Percentiles rank a stretch among this genome's conserved stretches.
Conservation (phyloP, 2,113 vertebrate genomes). For the Tachysurus fulvidraco region DNA sequence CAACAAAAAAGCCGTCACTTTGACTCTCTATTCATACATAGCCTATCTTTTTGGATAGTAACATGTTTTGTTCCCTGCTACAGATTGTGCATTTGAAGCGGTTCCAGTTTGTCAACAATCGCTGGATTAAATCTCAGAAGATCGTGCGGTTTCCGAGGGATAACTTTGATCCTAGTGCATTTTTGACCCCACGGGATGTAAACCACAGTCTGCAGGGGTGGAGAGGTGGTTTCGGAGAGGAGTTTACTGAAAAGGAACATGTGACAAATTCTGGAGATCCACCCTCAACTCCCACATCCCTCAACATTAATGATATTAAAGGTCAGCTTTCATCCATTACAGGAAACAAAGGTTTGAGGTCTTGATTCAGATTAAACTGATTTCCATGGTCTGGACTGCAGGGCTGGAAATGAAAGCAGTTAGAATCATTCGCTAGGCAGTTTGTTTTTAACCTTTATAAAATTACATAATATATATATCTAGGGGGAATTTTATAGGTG, state of each 20-base stretch:
- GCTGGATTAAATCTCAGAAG: constrained; percentile 92
- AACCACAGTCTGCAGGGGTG: constrained; percentile 64
- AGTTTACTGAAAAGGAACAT: constrained; percentile 17
- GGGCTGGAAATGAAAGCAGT: background rate
- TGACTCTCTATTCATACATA: background rate
- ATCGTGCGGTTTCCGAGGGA: constrained; percentile 87
- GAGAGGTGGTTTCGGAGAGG: constrained; percentile 64
- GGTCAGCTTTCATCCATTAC: constrained; percentile 61
- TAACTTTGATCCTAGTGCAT: constrained; percentile 86
- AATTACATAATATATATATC: background rate
- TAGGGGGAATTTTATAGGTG: background rate
- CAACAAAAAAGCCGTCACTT: background rate
- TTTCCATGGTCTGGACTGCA: background rate
- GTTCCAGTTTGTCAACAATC: constrained; percentile 87
- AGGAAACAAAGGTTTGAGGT: background rate
- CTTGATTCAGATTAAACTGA: background rate
- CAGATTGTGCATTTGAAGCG: constrained; percentile 87
- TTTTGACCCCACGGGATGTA: constrained; percentile 81
- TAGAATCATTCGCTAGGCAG: background rate
- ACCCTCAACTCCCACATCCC: constrained; percentile 69
- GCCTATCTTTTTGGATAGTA: background rate
- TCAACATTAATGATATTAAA: constrained; percentile 71
- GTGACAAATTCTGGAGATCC: constrained; percentile 57
- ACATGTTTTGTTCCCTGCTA: background rate
- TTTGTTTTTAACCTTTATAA: background rate